phyloP scores from a whole-genome alignment of 2,888 invertebrate species.

The Lycocerus yunnanus region DNA sequence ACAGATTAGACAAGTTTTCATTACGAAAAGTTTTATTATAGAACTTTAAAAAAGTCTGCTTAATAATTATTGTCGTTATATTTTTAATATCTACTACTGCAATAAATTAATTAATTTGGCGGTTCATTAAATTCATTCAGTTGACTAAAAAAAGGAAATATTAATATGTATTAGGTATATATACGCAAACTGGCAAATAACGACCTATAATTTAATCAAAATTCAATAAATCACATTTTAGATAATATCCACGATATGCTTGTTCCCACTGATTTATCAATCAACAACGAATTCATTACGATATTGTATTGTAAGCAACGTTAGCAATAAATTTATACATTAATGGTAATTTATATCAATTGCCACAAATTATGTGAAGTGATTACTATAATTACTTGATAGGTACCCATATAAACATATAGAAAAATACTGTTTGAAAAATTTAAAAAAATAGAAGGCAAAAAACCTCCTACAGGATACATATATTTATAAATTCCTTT shows the following conservation, averaged over 20 bases:
- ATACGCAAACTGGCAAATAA: neutral
- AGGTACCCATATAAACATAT: neutral
- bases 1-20: neutral
- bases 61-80: too few species aligned
- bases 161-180: neutral
- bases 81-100: neutral
- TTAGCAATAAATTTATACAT: neutral
- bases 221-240: neutral
- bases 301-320: neutral
- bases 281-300: neutral
- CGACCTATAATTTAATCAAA: neutral
- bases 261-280: neutral
- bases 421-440: too few species aligned
- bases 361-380: neutral
- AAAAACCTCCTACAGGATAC: too few species aligned
- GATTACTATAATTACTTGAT: neutral
- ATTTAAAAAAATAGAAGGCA: too few species aligned
- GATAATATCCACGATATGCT: neutral
- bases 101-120: neutral
- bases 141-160: neutral
- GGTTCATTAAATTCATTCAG: neutral
- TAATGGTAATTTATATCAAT: neutral
- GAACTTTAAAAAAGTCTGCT: too few species aligned
- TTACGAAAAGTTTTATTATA: neutral
- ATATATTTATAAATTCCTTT: too few species aligned